These are phyloP conservation scores for Oophaga pumilio DNA, from an alignment of 2,113 vertebrate genomes.

Conservation along the genomic window DNA sequence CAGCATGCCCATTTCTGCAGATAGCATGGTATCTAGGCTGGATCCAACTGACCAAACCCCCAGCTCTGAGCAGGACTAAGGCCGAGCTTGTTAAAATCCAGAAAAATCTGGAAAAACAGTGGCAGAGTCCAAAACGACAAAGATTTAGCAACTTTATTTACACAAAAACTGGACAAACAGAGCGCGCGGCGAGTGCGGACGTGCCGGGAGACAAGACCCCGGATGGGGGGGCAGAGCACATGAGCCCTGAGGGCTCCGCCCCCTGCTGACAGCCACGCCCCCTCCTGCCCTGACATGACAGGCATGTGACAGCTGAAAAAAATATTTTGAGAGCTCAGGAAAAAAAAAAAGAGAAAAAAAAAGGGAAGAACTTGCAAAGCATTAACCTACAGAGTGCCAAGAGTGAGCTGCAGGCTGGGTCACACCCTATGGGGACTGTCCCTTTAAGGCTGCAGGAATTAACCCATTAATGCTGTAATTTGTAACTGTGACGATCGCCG, in stretches of 20 bases:
- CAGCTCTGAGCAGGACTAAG: background rate
- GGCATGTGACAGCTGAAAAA: slow-evolving; percentile 37
- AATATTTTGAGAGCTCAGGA: background rate
- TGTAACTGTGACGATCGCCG: too few species aligned
- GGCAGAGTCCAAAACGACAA: too few species aligned
- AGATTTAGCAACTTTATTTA: background rate
- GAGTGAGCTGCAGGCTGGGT: too few species aligned
- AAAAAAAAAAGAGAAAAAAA: background rate
- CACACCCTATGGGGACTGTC: background rate
- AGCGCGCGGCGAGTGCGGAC: background rate
- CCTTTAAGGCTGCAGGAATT: background rate
- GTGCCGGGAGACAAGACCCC: background rate
- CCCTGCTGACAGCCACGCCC: background rate
- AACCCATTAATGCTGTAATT: background rate
- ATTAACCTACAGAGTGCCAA: background rate
- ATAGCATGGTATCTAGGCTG: background rate
- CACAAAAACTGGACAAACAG: background rate
- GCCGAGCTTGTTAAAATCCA: too few species aligned
- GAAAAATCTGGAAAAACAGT: background rate
- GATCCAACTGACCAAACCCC: background rate
- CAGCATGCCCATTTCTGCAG: too few species aligned
- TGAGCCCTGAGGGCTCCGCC: background rate
- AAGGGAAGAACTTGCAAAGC: background rate
- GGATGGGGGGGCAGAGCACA: background rate
- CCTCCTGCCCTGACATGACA: background rate